Base-by-base conservation (phyloP, 2,888 invertebrate species). In the Orthosia gracilis region DNA sequence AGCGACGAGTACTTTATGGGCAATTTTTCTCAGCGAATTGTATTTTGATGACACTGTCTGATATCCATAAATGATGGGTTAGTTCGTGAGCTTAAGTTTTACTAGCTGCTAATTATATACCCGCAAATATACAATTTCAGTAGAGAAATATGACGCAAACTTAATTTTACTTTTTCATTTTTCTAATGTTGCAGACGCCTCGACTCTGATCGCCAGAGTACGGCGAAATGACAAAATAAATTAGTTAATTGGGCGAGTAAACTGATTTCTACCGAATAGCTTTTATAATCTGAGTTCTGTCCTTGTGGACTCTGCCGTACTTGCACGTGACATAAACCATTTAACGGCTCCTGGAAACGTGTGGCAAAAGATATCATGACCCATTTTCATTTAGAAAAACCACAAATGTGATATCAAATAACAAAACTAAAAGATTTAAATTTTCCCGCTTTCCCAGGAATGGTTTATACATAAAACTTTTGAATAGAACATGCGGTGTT, bases 1-100 rank as follows among this genome's bases (percentile, higher is more conserved):
- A 64, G 69, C 73, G 79, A 74, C 55, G 85, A 77, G 21, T 82
- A 69, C 61, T 85, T 85, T 84, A 83, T 84, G 68, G 76, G 70
- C 76, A 78, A 82, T 82, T 82, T 82, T 84, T 64, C 49, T 78
- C 61, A 54, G 52, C 11, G 59, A 73, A 78, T 85, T 69, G 40
- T 76, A 58, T 67, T 85, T 73, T 73, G 73, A 84, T 82, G 66
- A 58, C 61, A 69, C 57, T 31, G n/a, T 11, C 18, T 61, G 70
- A 72, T 80, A 70, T 70, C 63, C 52, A 73, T 74, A 69, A 67
- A 76, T 71, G n/a, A 55, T 69, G 13, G 45, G 31, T 21, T 21
- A 61, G 61, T 61, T 23, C 15, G 15, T 55, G 23, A 21, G 4
- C 31, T 58, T n/a, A n/a, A n/a, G 40, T 40, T 18, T 11, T 21